These are phyloP conservation scores for Leptoteleia sp. DNA, from an alignment of 1,140 invertebrate species.

Conservation along the genomic window DNA sequence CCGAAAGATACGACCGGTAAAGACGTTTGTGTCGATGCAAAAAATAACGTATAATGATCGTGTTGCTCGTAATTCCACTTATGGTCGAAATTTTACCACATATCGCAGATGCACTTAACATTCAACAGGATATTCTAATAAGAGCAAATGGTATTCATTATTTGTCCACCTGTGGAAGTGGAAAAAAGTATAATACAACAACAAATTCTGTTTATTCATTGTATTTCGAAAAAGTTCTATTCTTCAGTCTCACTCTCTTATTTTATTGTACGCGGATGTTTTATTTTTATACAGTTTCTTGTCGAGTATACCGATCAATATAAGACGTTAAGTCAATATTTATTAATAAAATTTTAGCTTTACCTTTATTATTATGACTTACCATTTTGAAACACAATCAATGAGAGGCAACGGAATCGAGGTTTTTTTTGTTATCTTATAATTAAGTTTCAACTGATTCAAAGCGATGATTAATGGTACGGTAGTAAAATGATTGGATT, in stretches of 20 bases:
- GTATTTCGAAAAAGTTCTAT: no score
- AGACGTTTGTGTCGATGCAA: constrained; percentile 24
- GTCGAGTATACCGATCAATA: background rate
- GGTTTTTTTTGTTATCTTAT: constrained; percentile 7
- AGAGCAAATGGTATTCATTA: no score
- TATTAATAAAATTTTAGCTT: no score
- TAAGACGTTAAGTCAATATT: background rate
- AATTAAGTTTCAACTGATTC: constrained; percentile 17
- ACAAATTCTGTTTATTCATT: no score
- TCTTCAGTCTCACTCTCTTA: no score
- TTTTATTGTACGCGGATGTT: constrained; percentile 3
- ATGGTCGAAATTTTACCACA: constrained; percentile 48
- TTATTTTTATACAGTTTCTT: constrained; percentile 8
- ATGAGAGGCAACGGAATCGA: no score
- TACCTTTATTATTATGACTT: no score
- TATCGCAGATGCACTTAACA: no score
- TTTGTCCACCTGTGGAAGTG: no score
- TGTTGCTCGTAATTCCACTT: constrained; percentile 45
- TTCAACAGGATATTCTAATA: no score
- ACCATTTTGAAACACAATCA: no score
- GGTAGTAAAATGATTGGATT: constrained; percentile 17
- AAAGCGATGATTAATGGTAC: constrained; percentile 26
- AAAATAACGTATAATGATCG: constrained; percentile 56
- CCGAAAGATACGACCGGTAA: constrained; percentile 34
- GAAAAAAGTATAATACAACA: no score